Percentiles rank a stretch among this genome's conserved stretches.
phyloP scores from a whole-genome alignment of 2,113 vertebrate genomes.

The Opisthocomus hoazin region DNA sequence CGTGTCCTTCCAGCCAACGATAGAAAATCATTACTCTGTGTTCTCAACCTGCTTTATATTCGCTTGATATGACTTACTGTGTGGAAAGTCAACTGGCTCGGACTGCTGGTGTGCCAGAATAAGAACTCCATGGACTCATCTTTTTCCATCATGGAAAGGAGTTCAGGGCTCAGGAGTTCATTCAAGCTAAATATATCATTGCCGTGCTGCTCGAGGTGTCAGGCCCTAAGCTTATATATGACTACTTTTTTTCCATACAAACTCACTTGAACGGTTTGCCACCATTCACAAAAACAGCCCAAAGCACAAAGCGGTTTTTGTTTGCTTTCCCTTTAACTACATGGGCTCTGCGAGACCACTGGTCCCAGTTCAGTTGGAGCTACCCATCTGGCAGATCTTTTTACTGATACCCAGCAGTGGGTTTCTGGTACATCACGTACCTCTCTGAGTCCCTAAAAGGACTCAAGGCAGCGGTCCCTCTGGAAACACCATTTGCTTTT shows the following conservation, averaged over 20 bases:
- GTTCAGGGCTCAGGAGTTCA: neutral
- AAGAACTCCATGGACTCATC: neutral
- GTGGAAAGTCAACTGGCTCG: neutral
- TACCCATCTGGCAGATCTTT: neutral
- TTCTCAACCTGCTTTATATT: neutral
- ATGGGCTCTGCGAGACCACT: neutral
- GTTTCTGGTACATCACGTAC: neutral
- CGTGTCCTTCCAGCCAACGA: neutral
- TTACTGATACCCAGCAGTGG: neutral
- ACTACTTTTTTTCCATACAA: neutral
- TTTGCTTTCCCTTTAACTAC: neutral
- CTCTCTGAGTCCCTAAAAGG: neutral
- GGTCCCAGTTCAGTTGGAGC: neutral
- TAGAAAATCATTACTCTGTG: neutral
- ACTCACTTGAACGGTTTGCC: neutral
- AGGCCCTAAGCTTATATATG: neutral
- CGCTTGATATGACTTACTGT: neutral
- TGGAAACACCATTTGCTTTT: neutral
- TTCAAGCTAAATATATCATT: constrained; percentile 40
- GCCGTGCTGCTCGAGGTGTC: neutral
- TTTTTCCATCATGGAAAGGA: neutral
- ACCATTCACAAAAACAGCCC: neutral
- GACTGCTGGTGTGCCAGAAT: neutral
- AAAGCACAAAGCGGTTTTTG: neutral
- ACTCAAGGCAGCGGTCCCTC: neutral